Conservation (phyloP, 1,140 invertebrate species). For the Neelides sp. region DNA sequence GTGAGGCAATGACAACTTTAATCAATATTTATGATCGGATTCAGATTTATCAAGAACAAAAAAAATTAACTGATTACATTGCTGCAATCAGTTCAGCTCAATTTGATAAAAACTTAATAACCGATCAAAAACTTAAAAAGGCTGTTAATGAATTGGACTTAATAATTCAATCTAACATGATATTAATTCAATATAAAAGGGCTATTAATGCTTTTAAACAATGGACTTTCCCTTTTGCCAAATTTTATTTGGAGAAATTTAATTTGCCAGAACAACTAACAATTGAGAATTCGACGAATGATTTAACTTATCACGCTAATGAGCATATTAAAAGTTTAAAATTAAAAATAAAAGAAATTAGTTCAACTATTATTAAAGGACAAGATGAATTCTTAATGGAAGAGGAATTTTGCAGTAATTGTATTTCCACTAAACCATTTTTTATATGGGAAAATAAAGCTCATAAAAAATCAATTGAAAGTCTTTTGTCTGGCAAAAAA, state of each 20-base stretch:
- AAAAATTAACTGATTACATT: not conserved
- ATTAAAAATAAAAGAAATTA: not conserved
- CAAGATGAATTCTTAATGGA: not conserved
- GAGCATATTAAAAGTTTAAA: not conserved
- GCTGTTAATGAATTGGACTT: not conserved
- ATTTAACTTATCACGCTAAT: not conserved
- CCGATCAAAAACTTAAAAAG: not conserved
- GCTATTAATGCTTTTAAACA: conserved; percentile 2
- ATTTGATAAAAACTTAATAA: not conserved
- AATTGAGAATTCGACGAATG: not conserved
- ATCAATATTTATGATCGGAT: not conserved
- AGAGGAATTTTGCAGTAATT: not conserved
- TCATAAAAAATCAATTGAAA: not conserved
- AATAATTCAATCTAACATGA: not conserved
- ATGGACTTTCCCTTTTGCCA: conserved; percentile 6
- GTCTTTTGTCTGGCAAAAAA: not conserved
- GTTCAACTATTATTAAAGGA: not conserved
- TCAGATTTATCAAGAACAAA: not conserved
- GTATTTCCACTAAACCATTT: not conserved
- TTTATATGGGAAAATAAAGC: not conserved
- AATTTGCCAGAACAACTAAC: not conserved
- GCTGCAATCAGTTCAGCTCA: not conserved
- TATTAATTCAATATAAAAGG: not conserved
- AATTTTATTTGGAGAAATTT: not conserved
- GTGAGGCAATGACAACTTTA: not conserved